Percentiles rank a stretch among this genome's conserved stretches.
Conservation (phyloP, 64 coral and sea anemone species). For the Platygyra sinensis region DNA sequence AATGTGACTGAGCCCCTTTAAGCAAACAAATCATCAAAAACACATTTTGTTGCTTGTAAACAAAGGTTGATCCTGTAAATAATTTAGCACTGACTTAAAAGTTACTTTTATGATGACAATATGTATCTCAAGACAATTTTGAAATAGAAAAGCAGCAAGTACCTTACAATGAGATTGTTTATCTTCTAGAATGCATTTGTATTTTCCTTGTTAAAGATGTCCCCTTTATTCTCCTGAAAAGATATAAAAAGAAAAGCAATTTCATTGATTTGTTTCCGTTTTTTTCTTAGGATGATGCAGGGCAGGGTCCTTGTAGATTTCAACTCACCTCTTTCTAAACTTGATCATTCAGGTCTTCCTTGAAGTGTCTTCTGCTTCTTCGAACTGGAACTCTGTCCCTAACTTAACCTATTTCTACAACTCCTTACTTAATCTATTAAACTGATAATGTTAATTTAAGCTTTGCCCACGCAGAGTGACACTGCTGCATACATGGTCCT, state of each 20-base stretch:
- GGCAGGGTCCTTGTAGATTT: not conserved
- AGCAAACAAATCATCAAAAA: too few relatives aligned
- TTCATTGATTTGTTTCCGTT: not conserved
- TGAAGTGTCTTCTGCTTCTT: not conserved
- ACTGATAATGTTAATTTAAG: not conserved
- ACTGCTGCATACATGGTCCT: constrained; percentile 33
- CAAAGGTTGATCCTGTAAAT: too few relatives aligned
- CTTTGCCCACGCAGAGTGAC: constrained; percentile 1
- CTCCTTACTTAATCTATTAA: not conserved
- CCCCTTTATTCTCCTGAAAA: not conserved
- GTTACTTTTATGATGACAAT: too few relatives aligned
- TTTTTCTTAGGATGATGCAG: not conserved
- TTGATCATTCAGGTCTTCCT: not conserved
- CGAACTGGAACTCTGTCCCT: not conserved
- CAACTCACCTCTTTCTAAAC: not conserved
- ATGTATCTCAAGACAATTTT: too few relatives aligned
- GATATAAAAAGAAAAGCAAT: not conserved
- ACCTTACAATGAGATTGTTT: too few relatives aligned
- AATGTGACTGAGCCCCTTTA: too few relatives aligned
- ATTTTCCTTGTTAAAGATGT: too few relatives aligned
- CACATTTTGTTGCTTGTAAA: too few relatives aligned
- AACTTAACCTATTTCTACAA: not conserved
- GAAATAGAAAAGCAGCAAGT: too few relatives aligned
- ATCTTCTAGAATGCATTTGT: too few relatives aligned
- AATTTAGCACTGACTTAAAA: too few relatives aligned